phyloP scores from a whole-genome alignment of 2,797 vertebrate genomes.

The Okamejei kenojei region DNA sequence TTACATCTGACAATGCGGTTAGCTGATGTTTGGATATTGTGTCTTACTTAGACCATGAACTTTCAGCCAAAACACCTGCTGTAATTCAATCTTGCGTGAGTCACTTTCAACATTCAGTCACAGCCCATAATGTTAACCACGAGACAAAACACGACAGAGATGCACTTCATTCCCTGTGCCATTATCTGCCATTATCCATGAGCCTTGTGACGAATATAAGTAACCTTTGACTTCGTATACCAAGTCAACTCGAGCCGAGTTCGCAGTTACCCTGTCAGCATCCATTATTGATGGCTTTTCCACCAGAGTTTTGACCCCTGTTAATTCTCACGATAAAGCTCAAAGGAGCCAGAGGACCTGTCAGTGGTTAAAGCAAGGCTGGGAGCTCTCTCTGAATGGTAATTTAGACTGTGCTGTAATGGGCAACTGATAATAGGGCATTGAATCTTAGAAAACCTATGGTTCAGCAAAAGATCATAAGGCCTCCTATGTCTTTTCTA shows the following conservation, averaged over 20 bases:
- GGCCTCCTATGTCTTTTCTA: neutral
- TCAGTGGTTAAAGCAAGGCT: neutral
- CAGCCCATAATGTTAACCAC: neutral
- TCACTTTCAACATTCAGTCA: neutral
- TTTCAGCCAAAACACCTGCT: constrained; percentile 27
- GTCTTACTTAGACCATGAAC: neutral
- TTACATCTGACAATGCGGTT: neutral
- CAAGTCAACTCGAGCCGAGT: no score
- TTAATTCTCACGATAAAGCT: neutral
- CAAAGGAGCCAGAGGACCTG: neutral
- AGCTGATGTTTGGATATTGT: constrained; percentile 1
- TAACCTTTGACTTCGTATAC: neutral
- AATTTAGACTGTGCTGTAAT: neutral
- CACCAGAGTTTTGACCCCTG: neutral
- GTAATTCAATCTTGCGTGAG: constrained; percentile 2
- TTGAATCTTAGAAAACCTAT: neutral
- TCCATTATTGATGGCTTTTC: no score
- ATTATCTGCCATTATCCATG: neutral
- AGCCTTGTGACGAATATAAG: no score
- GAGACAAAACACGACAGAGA: neutral
- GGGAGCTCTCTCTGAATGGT: neutral
- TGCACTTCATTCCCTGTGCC: neutral
- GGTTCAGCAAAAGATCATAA: neutral
- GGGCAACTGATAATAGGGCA: neutral
- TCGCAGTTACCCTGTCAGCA: neutral